A percentile compares a stretch with the other conserved stretches of the same genome.
phyloP scores from a whole-genome alignment of 2,888 invertebrate species.

The Tachystola acroxantha region DNA sequence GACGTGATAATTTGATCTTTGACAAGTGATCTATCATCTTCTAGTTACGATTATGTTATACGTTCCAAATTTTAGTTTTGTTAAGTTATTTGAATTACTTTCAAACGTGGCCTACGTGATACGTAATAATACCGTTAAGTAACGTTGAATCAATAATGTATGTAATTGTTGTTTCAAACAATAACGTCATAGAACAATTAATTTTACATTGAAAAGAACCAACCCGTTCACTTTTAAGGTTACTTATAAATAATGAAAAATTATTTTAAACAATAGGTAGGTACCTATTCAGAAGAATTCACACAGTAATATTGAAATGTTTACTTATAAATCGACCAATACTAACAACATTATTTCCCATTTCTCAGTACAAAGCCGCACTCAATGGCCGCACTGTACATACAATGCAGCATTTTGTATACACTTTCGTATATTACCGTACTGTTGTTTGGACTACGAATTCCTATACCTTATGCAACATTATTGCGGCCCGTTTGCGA shows the following conservation, averaged over 20 bases:
- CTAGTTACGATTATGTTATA: constrained; percentile 12
- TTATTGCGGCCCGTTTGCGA: constrained; percentile 12
- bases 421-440: constrained; percentile 26
- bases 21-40: constrained; percentile 39
- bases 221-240: no score
- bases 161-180: no score
- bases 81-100: no score
- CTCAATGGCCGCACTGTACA: constrained; percentile 6
- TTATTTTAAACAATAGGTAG: not conserved
- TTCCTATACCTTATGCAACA: constrained; percentile 41
- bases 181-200: no score
- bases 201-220: no score
- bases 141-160: no score
- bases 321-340: constrained; percentile 28
- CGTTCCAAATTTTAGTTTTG: no score
- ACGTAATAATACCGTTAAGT: no score
- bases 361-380: constrained; percentile 24
- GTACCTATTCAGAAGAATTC: not conserved
- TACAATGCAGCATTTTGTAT: constrained; percentile 23
- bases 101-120: no score
- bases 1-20: constrained; percentile 41
- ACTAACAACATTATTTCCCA: constrained; percentile 28
- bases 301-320: constrained; percentile 15
- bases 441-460: constrained; percentile 42
- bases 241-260: no score